Evolutionary conservation across 2,113 vertebrate genomes (phyloP), one percentile per base, ranked within the genome.

Genomic region (Ahaetulla prasina): DNA sequence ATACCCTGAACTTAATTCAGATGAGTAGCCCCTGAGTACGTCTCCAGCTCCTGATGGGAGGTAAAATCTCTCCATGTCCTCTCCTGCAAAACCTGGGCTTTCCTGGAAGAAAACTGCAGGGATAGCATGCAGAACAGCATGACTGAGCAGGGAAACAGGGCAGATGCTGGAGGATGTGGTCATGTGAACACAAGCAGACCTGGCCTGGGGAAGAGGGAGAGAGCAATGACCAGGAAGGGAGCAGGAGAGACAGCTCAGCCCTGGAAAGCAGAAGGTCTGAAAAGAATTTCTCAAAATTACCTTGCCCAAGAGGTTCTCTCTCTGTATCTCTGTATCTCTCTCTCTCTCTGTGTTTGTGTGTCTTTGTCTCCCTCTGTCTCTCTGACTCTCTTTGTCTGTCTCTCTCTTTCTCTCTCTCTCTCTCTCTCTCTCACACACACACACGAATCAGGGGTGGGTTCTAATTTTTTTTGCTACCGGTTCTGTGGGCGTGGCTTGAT

Each of bases 251-350:
- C 74, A 80, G 20, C 74, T 20, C 3, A 80, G 74, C 0, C 18
- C 35, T 80, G 18, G 3, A 9, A 80, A 80, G 74, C 16, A 20
- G 74, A 80, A 80, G 35, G 18, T 9, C 20, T 80, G 18, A 80
- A 20, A 80, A 43, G 35, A 80, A 43, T 22, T 68, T 68, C 35
- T 80, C 74, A 80, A 22, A 80, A 80, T 39, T 43, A 80, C 35
- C 18, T 6, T 39, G 18, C 8, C 74, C 30, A 68, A 30, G 16
- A 35, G 63, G 14, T 1, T 2, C 2, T 11, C 25, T 11, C 57
- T 30, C 10, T 12, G 0, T 8, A 8, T 6, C 23, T 2, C 23
- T 9, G 0, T 23, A 25, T 60, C 1, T 1, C 25, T 63, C 27
- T 12, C 0, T 54, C 5, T 22, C 53, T 57, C 27, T 63, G n/a